Conservation (phyloP, 2,888 invertebrate species). For the Drosophila trichaetosa region DNA sequence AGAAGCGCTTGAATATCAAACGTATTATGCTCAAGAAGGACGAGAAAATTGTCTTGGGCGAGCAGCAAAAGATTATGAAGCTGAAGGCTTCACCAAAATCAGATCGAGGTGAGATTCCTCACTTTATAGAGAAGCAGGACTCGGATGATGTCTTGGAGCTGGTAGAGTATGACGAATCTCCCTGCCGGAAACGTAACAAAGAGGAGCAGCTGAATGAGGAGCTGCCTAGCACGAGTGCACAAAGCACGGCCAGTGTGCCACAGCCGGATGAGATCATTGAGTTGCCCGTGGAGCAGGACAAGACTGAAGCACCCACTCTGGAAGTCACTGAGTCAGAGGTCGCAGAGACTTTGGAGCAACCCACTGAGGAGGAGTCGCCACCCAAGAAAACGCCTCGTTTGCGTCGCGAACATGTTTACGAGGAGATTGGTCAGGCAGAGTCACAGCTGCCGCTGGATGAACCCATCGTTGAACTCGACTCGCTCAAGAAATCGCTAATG, state of each 20-base stretch:
- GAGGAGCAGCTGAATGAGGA: constrained; percentile 53
- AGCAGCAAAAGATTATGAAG: constrained; percentile 87
- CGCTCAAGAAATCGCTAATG: constrained; percentile 81
- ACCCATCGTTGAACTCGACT: constrained; percentile 76
- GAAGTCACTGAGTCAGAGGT: constrained; percentile 40
- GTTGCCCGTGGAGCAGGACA: constrained; percentile 64
- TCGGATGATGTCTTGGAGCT: constrained; percentile 85
- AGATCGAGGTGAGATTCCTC: constrained; percentile 85
- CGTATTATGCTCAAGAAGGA: constrained; percentile 82
- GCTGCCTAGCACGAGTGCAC: constrained; percentile 60
- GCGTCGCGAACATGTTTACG: constrained; percentile 88
- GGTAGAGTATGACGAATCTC: constrained; percentile 84
- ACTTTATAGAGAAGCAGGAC: constrained; percentile 85
- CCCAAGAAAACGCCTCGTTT: constrained; percentile 85
- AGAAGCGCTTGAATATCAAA: constrained; percentile 85
- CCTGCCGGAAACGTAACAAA: constrained; percentile 82
- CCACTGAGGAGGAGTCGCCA: constrained; percentile 53
- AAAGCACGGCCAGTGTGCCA: constrained; percentile 63
- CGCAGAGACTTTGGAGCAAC: constrained; percentile 4
- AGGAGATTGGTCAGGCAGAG: constrained; percentile 86
- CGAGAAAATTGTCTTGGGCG: constrained; percentile 86
- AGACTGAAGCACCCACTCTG: constrained; percentile 49
- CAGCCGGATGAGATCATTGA: constrained; percentile 84
- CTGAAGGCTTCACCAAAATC: constrained; percentile 88
- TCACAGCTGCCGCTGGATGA: constrained; percentile 57